Conservation (phyloP, 2,113 vertebrate species). For the Ochotona princeps region DNA sequence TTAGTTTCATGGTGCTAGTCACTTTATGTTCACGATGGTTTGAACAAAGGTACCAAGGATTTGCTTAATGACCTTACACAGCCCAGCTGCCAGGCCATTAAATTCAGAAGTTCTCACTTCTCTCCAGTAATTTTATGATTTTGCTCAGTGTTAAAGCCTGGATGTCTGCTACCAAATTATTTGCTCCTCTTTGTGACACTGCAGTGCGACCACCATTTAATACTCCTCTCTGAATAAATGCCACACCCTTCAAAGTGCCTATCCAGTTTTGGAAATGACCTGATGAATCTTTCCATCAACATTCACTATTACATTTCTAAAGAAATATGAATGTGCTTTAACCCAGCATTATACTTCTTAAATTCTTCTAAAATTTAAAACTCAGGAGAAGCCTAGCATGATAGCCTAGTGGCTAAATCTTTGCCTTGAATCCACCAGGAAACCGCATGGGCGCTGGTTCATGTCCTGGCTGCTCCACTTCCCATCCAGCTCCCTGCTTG, state of each 20-base stretch:
- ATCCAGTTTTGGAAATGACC: background rate
- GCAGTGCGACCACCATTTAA: background rate
- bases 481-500: no score
- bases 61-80: background rate
- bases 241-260: background rate
- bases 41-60: background rate
- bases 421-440: no score
- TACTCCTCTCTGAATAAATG: background rate
- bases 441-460: no score
- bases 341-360: background rate
- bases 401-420: no score
- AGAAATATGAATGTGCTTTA: constrained; percentile 22
- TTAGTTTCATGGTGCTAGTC: background rate
- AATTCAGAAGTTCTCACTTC: background rate
- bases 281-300: background rate
- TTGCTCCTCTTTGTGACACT: background rate
- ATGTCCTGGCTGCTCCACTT: no score
- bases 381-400: no score
- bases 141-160: constrained; percentile 30
- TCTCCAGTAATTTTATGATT: background rate
- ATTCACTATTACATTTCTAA: constrained; percentile 8
- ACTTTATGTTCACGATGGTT: background rate
- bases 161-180: background rate
- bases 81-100: background rate
- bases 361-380: background rate